A percentile compares a stretch with the other conserved stretches of the same genome.
Evolutionary conservation across 2,888 invertebrate genomes (phyloP).

Genomic region (Lithodes maja): DNA sequence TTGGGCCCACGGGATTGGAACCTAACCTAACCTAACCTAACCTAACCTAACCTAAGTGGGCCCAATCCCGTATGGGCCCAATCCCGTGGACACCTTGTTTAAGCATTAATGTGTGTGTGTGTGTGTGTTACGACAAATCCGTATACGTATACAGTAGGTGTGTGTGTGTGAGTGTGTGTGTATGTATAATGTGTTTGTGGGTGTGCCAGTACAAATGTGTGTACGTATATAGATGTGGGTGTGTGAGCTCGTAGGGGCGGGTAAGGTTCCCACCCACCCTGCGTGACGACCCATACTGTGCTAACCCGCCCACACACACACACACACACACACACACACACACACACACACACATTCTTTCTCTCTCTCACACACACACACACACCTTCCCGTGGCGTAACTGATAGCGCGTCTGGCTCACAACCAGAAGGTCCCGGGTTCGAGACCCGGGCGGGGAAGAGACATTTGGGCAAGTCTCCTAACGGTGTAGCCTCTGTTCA

Average conservation of each 20-base stretch:
- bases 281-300: background rate
- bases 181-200: background rate
- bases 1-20: no score
- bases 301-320: background rate
- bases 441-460: no score
- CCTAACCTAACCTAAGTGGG: no score
- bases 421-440: no score
- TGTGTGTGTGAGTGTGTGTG: background rate
- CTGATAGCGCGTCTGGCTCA: no score
- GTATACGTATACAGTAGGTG: background rate
- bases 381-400: background rate
- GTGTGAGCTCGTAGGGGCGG: background rate
- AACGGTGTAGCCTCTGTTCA: no score
- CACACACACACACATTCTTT: background rate
- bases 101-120: background rate
- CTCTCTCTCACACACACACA: background rate
- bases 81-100: no score
- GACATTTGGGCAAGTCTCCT: no score
- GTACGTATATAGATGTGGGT: background rate
- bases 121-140: background rate
- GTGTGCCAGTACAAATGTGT: slow-evolving; percentile 3
- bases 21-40: no score
- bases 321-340: no score
- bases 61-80: no score
- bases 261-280: background rate